phyloP scores from a whole-genome alignment of 2,888 invertebrate genomes.

The Zhuqinia jingwanae region DNA sequence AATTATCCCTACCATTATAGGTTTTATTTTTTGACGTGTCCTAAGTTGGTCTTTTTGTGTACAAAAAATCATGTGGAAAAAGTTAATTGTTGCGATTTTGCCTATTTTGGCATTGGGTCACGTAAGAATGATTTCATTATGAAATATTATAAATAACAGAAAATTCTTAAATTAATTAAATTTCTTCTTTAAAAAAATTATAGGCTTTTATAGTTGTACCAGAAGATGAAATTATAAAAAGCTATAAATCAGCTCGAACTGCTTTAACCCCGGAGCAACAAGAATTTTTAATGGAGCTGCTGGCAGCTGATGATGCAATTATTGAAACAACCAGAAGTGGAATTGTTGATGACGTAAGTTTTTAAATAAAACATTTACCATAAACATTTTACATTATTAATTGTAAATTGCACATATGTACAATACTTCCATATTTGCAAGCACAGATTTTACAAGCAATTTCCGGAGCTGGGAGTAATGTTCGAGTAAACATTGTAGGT shows the following conservation, averaged over 20 bases:
- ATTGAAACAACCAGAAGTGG: conserved; percentile 62
- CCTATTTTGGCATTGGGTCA: conserved; percentile 1
- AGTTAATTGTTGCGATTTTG: neutral
- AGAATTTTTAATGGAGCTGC: conserved; percentile 58
- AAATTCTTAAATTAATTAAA: neutral
- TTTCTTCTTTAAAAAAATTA: neutral
- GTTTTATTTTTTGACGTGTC: neutral
- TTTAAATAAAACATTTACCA: neutral
- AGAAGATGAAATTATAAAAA: conserved; percentile 37
- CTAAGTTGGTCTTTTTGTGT: neutral
- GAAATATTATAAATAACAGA: no score
- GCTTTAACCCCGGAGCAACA: conserved; percentile 49
- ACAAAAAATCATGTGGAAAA: conserved; percentile 34
- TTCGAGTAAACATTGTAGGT: conserved; percentile 28
- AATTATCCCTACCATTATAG: neutral
- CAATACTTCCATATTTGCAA: no score
- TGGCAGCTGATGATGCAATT: conserved; percentile 64
- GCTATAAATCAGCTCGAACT: conserved; percentile 18
- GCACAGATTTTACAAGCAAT: conserved; percentile 53
- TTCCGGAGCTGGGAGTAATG: conserved; percentile 12
- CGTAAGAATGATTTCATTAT: conserved; percentile 2
- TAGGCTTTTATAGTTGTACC: conserved; percentile 32
- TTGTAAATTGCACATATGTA: neutral
- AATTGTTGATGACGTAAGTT: conserved; percentile 61
- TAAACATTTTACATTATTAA: no score